Conservation (phyloP, 1,140 invertebrate genomes). For the Pissodes strobi region DNA sequence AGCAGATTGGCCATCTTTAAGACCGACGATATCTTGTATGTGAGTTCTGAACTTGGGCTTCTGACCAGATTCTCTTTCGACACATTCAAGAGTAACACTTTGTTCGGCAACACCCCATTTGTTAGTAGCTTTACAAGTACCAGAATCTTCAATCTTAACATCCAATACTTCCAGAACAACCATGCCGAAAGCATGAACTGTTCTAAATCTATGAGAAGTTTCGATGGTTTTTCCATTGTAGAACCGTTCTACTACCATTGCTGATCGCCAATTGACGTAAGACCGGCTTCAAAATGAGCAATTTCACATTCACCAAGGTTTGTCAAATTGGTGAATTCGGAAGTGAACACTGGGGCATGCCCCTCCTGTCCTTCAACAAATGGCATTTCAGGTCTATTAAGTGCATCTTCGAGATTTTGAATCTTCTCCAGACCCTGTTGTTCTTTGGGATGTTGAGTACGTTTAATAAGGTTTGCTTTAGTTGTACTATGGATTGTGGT, state of each 20-base stretch:
- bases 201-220: constrained; percentile 86
- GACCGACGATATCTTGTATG: constrained; percentile 79
- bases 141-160: constrained; percentile 85
- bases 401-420: constrained; percentile 85
- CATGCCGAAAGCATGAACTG: constrained; percentile 93
- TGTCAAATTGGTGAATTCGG: constrained; percentile 78
- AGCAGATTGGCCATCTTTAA: constrained; percentile 89
- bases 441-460: constrained; percentile 93
- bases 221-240: constrained; percentile 88
- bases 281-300: constrained; percentile 91
- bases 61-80: constrained; percentile 82
- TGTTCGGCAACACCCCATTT: constrained; percentile 88
- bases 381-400: constrained; percentile 70
- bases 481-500: constrained; percentile 83
- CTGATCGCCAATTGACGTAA: constrained; percentile 94
- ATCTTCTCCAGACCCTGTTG: constrained; percentile 88
- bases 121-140: constrained; percentile 84
- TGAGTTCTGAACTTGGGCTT: constrained; percentile 88
- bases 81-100: constrained; percentile 79
- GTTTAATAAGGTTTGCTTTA: constrained; percentile 83
- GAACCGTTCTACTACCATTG: constrained; percentile 97
- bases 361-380: constrained; percentile 75
- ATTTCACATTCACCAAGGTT: constrained; percentile 88
- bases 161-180: constrained; percentile 93
- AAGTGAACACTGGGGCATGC: constrained; percentile 86